Evolutionary conservation across 2,888 invertebrate genomes (phyloP), one percentile per base, ranked within the genome.

Genomic region (Carterocephalus palaemon): DNA sequence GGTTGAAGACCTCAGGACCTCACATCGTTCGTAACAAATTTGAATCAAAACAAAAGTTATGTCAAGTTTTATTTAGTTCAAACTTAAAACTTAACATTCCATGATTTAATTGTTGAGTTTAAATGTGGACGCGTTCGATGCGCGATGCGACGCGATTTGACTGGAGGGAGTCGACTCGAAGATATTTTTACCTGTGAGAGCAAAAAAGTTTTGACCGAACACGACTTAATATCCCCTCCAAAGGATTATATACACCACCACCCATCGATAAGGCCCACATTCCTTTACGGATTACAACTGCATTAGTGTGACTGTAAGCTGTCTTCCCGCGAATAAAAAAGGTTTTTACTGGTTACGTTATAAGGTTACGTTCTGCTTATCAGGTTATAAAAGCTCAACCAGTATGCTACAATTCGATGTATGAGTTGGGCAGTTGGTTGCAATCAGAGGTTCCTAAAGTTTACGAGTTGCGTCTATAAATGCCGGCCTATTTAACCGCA

Each of bases 101-200:
- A n/a, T n/a, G n/a, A n/a, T n/a, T n/a, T n/a, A n/a, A n/a, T n/a
- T n/a, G n/a, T n/a, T n/a, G n/a, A n/a, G n/a, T 29, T 22, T 10
- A 17, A 29, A 37, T 16, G 19, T 7, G 9, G 19, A 24, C 31
- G 24, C 37, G 45, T 37, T 10, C 37, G 23, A 1, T 16, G 51
- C 60, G 53, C 31, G 32, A 51, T 64, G 75, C 77, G 74, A 67
- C 74, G 67, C 71, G 64, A 75, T 76, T 75, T 69, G 67, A 85
- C 84, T 85, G 78, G 64, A 56, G 64, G 49, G 56, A 70, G 55
- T 68, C 60, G 57, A 63, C 62, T 60, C 56, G 60, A 64, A 78
- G 75, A 77, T 81, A 82, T 81, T 81, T 85, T 84, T 86, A 84
- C 85, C 85, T 86, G 85, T 64, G 70, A 66, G 65, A 67, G 74